phyloP scores from a whole-genome alignment of 2,113 vertebrate species.

The Syrmaticus mikado region DNA sequence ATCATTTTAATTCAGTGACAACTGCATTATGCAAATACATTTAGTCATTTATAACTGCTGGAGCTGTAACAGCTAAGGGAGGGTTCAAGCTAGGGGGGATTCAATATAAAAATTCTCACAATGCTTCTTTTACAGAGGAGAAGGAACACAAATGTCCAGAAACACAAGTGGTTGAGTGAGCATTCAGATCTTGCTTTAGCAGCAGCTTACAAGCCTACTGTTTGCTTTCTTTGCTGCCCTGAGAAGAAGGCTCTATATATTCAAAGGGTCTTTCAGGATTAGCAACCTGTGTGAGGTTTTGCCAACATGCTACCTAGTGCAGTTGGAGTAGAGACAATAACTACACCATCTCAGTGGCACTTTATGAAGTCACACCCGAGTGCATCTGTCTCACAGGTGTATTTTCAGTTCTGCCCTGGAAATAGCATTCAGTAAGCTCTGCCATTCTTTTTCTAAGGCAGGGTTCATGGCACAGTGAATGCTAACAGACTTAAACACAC shows the following conservation, averaged over 20 bases:
- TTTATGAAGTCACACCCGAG: background rate
- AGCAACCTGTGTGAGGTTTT: background rate
- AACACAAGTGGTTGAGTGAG: background rate
- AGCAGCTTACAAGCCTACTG: background rate
- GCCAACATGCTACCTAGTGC: background rate
- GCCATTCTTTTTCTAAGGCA: conserved; percentile 40
- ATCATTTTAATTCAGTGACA: conserved; percentile 78
- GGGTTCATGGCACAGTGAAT: conserved; percentile 39
- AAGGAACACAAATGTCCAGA: background rate
- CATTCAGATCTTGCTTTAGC: background rate
- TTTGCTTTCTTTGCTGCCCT: background rate
- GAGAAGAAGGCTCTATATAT: background rate
- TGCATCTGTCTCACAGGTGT: background rate
- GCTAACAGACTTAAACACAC: conserved; percentile 13
- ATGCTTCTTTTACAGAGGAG: conserved; percentile 73
- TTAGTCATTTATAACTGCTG: conserved; percentile 77
- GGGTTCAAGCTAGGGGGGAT: conserved; percentile 69
- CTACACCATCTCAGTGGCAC: background rate
- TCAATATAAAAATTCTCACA: conserved; percentile 69
- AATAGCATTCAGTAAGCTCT: conserved; percentile 2
- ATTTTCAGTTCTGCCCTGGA: conserved; percentile 29
- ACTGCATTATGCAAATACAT: conserved; percentile 84
- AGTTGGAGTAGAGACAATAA: background rate
- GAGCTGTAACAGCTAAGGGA: conserved; percentile 69
- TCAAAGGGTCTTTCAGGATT: background rate